phyloP scores from a whole-genome alignment of 2,113 vertebrate genomes.

The Neomonachus schauinslandi region DNA sequence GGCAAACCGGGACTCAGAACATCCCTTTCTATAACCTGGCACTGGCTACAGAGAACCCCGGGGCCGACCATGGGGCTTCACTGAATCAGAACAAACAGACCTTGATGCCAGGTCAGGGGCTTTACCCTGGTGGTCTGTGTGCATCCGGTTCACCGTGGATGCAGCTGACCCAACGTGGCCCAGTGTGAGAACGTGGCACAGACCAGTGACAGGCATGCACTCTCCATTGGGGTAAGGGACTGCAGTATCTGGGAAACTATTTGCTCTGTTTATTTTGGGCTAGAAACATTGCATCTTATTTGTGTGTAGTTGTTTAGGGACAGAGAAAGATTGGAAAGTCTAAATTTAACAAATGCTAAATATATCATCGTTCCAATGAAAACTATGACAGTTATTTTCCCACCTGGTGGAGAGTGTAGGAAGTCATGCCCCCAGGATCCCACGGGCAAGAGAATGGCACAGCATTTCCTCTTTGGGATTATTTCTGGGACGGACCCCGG shows the following conservation, averaged over 20 bases:
- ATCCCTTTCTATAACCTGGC: not conserved
- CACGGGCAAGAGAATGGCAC: not conserved
- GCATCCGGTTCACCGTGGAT: not conserved
- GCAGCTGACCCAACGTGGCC: not conserved
- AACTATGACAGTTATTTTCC: conserved; percentile 62
- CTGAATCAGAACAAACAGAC: not conserved
- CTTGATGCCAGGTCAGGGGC: accelerated
- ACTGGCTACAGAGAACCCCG: not conserved
- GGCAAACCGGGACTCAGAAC: not conserved
- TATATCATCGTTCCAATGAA: conserved; percentile 62
- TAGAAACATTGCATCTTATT: conserved; percentile 63
- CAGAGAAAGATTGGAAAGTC: conserved; percentile 58
- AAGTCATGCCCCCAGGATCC: conserved; percentile 39
- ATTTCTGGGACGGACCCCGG: not conserved
- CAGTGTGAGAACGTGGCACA: not conserved
- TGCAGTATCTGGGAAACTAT: conserved; percentile 72
- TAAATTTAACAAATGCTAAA: conserved; percentile 84
- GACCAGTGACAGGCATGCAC: not conserved
- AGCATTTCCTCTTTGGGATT: not conserved
- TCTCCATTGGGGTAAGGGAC: not conserved
- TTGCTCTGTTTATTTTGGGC: conserved; percentile 71
- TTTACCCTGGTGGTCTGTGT: accelerated
- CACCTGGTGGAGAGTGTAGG: conserved; percentile 78
- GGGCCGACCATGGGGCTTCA: not conserved
- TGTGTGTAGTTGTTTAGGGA: conserved; percentile 61